phyloP scores from a whole-genome alignment of 2,888 invertebrate genomes.

The Calliopum simillimum region DNA sequence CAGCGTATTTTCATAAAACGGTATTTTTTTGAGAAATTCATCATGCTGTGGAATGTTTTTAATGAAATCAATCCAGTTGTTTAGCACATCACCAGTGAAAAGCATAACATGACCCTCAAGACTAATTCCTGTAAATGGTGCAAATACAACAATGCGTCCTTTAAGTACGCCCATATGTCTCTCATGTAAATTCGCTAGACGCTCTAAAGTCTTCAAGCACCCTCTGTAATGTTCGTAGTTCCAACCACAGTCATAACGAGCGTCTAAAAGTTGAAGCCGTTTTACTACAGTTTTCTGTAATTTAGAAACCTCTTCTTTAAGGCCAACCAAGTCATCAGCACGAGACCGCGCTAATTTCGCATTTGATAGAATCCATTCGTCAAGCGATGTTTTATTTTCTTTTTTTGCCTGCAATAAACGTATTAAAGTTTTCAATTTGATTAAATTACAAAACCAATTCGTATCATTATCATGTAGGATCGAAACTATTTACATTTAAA shows the following conservation, averaged over 20 bases:
- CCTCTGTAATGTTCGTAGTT: constrained; percentile 90
- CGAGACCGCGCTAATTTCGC: constrained; percentile 75
- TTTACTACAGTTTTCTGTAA: constrained; percentile 59
- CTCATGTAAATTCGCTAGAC: constrained; percentile 81
- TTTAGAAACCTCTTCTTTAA: constrained; percentile 78
- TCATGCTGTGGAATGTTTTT: constrained; percentile 85
- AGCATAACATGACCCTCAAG: constrained; percentile 90
- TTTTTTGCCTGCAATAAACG: constrained; percentile 43
- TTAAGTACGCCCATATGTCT: constrained; percentile 76
- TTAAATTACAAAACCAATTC: too few species aligned
- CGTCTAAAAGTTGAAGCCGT: constrained; percentile 71
- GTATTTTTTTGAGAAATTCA: constrained; percentile 78
- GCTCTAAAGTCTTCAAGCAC: constrained; percentile 86
- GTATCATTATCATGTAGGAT: background rate
- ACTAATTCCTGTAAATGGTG: constrained; percentile 91
- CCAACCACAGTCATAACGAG: constrained; percentile 88
- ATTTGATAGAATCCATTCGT: constrained; percentile 79
- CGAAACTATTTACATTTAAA: too few species aligned
- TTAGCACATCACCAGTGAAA: constrained; percentile 91
- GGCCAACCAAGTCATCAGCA: constrained; percentile 75
- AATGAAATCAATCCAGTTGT: constrained; percentile 92
- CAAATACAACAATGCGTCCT: constrained; percentile 85
- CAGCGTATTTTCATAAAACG: constrained; percentile 85
- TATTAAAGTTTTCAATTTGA: background rate
- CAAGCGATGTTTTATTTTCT: constrained; percentile 50